phyloP scores from a whole-genome alignment of 2,113 vertebrate genomes.

The Mellivora capensis region DNA sequence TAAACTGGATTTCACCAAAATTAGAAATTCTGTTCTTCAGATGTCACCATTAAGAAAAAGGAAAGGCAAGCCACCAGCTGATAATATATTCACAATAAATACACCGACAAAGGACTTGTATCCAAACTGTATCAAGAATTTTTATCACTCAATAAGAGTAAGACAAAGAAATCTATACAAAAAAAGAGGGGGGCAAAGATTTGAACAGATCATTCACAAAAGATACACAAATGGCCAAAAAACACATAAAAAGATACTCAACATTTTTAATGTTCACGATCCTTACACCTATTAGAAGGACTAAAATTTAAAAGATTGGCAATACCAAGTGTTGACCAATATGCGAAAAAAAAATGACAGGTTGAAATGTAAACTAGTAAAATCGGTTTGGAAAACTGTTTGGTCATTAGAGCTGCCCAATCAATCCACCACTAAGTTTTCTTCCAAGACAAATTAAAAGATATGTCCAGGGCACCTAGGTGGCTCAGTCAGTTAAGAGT shows the following conservation, averaged over 20 bases:
- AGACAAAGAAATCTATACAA: background rate
- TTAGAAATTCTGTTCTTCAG: background rate
- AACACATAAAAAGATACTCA: background rate
- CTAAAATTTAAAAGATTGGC: background rate
- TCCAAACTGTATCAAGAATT: background rate
- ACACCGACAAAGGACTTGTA: background rate
- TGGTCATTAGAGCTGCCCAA: background rate
- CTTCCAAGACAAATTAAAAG: background rate
- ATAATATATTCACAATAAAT: background rate
- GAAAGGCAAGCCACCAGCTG: background rate
- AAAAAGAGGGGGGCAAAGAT: background rate
- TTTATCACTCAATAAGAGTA: background rate
- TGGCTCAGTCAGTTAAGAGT: background rate
- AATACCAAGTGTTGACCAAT: background rate
- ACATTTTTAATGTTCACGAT: background rate
- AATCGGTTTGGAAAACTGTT: background rate
- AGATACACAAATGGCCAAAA: background rate
- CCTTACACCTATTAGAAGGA: background rate
- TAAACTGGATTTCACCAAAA: constrained; percentile 3
- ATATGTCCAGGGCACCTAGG: background rate
- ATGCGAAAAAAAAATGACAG: background rate
- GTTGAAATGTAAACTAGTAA: background rate
- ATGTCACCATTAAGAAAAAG: background rate
- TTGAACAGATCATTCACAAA: background rate
- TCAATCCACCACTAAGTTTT: background rate